Evolutionary conservation across 1,140 invertebrate species (phyloP).

Genomic region (Drosophila simulans): DNA sequence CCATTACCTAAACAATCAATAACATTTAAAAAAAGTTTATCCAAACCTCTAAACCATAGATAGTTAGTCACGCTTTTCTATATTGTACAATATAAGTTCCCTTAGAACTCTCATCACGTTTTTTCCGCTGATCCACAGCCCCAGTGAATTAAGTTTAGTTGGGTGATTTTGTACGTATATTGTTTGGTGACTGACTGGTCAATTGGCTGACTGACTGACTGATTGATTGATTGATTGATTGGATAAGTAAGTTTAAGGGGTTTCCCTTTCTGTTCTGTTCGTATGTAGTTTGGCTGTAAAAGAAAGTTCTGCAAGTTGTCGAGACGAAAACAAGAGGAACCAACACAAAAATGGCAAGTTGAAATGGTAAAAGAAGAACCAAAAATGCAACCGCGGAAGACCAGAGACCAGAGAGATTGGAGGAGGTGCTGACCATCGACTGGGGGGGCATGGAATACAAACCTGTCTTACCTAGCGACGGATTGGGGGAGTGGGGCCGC

Average conservation of each 20-base stretch:
- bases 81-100: constrained; percentile 3
- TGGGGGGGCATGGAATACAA: constrained; percentile 72
- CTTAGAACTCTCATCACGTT: constrained; percentile 30
- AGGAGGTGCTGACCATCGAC: constrained; percentile 18
- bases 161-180: constrained; percentile 50
- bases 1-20: too few species aligned
- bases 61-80: neutral
- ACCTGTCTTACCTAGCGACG: constrained; percentile 90
- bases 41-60: too few species aligned
- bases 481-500: constrained; percentile 91
- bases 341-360: constrained; percentile 1
- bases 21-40: too few species aligned
- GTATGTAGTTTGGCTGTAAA: constrained; percentile 49
- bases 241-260: constrained; percentile 38
- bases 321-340: constrained; percentile 46
- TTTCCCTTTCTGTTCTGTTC: constrained; percentile 20
- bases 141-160: constrained; percentile 23
- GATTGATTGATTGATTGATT: constrained; percentile 51
- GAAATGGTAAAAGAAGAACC: constrained; percentile 34
- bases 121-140: constrained; percentile 9
- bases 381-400: constrained; percentile 37
- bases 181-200: constrained; percentile 61
- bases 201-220: constrained; percentile 53
- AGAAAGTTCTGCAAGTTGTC: constrained; percentile 57
- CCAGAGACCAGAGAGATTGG: constrained; percentile 3